phyloP scores from a whole-genome alignment of 1,140 invertebrate species.

The Oscheius sp. region DNA sequence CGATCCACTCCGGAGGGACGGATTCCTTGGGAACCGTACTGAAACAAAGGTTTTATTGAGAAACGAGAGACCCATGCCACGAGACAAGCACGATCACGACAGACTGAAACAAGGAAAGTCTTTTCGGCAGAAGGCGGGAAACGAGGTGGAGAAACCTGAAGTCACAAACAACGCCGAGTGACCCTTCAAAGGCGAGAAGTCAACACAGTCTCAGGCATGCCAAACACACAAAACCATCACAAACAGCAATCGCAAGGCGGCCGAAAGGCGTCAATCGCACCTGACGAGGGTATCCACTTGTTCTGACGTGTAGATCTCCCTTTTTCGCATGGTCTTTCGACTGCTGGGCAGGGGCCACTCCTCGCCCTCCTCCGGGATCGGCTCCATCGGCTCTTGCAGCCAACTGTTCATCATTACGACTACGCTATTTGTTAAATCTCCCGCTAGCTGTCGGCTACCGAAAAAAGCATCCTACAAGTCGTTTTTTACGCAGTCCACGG shows the following conservation, averaged over 20 bases:
- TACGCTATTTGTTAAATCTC: background rate
- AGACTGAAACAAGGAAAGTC: background rate
- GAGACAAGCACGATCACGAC: background rate
- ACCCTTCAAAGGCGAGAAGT: background rate
- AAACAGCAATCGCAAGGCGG: background rate
- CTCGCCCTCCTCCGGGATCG: slow-evolving; percentile 41
- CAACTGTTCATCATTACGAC: slow-evolving; percentile 16
- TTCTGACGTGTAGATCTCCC: slow-evolving; percentile 43
- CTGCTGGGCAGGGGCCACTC: slow-evolving; percentile 13
- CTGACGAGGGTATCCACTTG: slow-evolving; percentile 43
- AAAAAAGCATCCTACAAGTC: no score
- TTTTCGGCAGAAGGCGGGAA: background rate
- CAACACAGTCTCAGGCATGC: slow-evolving; percentile 1
- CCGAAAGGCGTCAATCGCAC: background rate
- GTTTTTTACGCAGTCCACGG: no score
- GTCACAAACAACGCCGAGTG: background rate
- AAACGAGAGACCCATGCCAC: background rate
- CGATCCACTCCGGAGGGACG: slow-evolving; percentile 51
- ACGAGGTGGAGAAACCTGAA: background rate
- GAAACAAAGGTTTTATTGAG: slow-evolving; percentile 30
- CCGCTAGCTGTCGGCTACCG: no score
- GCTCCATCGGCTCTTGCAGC: slow-evolving; percentile 39
- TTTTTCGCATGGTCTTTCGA: slow-evolving; percentile 33
- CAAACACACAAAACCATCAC: background rate
- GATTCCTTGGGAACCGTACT: slow-evolving; percentile 54